phyloP scores from a whole-genome alignment of 2,797 vertebrate species.

The Sibirionetta formosa region DNA sequence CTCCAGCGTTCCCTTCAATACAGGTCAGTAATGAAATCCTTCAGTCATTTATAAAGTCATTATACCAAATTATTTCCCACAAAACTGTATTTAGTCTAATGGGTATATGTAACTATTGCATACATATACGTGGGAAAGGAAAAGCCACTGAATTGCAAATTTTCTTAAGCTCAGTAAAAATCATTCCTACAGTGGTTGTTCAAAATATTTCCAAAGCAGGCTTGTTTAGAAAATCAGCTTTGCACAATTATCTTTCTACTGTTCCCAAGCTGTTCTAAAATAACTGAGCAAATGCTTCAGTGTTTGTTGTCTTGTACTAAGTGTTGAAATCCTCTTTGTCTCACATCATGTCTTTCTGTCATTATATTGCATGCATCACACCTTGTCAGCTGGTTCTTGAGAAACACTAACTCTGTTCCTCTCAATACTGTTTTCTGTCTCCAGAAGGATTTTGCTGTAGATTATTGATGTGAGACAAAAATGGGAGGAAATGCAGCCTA shows the following conservation, averaged over 20 bases:
- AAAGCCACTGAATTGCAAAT: conserved; percentile 78
- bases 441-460: neutral
- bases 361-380: neutral
- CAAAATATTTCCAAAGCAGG: conserved; percentile 58
- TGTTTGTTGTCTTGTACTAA: neutral
- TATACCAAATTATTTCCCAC: conserved; percentile 91
- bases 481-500: neutral
- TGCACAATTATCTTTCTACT: neutral
- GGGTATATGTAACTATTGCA: conserved; percentile 87
- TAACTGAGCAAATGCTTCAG: neutral
- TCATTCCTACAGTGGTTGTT: conserved; percentile 9
- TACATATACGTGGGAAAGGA: conserved; percentile 84
- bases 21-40: conserved; percentile 89
- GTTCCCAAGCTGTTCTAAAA: neutral
- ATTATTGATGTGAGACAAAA: neutral
- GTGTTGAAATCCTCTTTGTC: neutral
- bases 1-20: conserved; percentile 86
- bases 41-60: conserved; percentile 86
- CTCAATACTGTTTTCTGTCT: neutral
- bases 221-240: conserved; percentile 69
- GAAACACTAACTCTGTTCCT: neutral
- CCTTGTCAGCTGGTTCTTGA: neutral
- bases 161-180: neutral
- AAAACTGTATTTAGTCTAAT: conserved; percentile 90
- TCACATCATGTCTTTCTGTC: neutral